Evolutionary conservation across 1,140 invertebrate species (phyloP).

Genomic region (Magallana ariakensis): DNA sequence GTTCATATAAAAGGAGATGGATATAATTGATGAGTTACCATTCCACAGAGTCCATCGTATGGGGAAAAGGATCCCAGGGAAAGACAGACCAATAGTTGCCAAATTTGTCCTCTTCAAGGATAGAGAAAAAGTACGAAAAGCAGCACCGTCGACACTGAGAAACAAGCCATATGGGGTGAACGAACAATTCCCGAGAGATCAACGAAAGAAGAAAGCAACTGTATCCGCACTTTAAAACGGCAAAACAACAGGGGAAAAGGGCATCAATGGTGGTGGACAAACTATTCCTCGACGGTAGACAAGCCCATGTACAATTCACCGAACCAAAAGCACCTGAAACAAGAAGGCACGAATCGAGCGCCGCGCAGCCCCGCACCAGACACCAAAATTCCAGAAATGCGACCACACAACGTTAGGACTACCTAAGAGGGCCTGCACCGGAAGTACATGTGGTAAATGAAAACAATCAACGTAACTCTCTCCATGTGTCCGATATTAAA

Average conservation of each 20-base stretch:
- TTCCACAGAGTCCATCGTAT: neutral
- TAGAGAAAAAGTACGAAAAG: neutral
- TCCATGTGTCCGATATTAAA: too few relatives aligned
- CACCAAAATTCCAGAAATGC: too few relatives aligned
- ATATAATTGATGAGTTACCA: neutral
- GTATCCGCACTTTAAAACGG: neutral
- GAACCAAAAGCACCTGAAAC: neutral
- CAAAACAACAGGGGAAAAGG: neutral
- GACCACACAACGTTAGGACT: too few relatives aligned
- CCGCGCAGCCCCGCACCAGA: too few relatives aligned
- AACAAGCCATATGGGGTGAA: neutral
- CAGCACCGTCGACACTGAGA: neutral
- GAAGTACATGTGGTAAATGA: too few relatives aligned
- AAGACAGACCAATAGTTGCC: neutral
- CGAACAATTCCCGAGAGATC: neutral
- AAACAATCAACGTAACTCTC: too few relatives aligned
- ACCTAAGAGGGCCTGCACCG: too few relatives aligned
- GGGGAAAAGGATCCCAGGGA: neutral
- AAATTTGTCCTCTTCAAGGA: slow-evolving; percentile 9
- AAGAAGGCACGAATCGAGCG: too few relatives aligned
- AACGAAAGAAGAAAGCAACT: neutral
- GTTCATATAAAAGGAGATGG: neutral
- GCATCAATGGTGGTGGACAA: neutral
- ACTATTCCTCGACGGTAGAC: neutral
- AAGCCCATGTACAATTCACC: neutral